A percentile compares a stretch with the other conserved stretches of the same genome.
Evolutionary conservation across 2,113 vertebrate genomes (phyloP).

Genomic region (Oceanites oceanicus): DNA sequence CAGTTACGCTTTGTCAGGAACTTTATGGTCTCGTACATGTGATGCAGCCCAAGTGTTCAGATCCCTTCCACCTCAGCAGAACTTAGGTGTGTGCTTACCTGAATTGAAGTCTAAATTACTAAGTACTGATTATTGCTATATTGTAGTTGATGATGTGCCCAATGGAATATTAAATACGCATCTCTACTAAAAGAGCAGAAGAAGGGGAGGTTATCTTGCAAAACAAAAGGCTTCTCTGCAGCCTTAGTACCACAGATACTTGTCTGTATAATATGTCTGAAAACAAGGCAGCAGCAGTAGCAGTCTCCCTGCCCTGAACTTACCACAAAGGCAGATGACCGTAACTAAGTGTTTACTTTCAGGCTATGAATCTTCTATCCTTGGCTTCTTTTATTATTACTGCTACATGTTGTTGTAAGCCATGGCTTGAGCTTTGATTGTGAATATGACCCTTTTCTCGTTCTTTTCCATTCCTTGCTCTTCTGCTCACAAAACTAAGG

Average conservation of each 20-base stretch:
- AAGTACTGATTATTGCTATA: background rate
- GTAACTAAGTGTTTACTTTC: background rate
- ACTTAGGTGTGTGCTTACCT: background rate
- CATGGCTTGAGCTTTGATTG: background rate
- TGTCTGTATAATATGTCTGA: accelerated
- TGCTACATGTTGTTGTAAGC: background rate
- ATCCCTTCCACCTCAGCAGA: background rate
- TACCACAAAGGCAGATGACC: background rate
- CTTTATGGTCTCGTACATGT: accelerated
- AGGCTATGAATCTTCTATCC: background rate
- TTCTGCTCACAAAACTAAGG: background rate
- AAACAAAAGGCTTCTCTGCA: background rate
- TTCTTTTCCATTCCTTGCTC: background rate
- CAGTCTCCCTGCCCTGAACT: background rate
- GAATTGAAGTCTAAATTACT: background rate
- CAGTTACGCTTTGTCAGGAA: accelerated
- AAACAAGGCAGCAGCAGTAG: background rate
- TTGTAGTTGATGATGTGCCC: background rate
- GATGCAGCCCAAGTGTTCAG: background rate
- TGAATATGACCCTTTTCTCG: background rate
- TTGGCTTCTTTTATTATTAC: background rate
- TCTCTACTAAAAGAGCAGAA: background rate
- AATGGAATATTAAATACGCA: background rate
- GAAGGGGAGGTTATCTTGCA: background rate
- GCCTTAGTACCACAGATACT: background rate